Percentiles rank a stretch among this genome's conserved stretches.
These are phyloP conservation scores for Eurystomus gularis DNA, from an alignment of 2,113 vertebrate genomes.

Conservation along the genomic window DNA sequence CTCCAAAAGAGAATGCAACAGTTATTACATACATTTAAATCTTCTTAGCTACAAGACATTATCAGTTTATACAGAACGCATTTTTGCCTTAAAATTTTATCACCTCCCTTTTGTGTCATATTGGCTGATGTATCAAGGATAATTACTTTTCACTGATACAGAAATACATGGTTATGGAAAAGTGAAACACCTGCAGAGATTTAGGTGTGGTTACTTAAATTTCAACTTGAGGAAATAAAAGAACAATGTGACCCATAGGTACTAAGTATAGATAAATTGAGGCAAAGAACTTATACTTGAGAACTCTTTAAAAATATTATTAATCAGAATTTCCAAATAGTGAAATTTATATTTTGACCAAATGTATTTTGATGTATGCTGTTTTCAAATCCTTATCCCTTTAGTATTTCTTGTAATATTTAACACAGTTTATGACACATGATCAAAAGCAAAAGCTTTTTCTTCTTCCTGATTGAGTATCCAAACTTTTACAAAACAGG, in stretches of 20 bases:
- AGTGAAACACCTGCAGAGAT: not conserved
- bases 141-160: conserved; percentile 16
- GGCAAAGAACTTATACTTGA: not conserved
- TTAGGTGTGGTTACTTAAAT: not conserved
- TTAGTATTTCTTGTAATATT: not conserved
- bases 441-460: not conserved
- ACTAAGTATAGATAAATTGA: not conserved
- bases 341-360: not conserved
- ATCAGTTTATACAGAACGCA: not conserved
- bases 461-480: not conserved
- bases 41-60: not conserved
- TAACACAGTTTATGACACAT: not conserved
- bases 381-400: not conserved
- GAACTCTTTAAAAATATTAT: not conserved
- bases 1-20: not conserved
- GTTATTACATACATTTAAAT: not conserved
- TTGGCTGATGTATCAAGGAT: not conserved
- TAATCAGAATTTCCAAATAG: not conserved
- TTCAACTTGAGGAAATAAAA: not conserved
- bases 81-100: conserved; percentile 4
- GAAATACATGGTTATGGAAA: not conserved
- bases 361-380: not conserved
- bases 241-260: not conserved
- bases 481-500: not conserved
- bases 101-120: not conserved